A percentile compares a stretch with the other conserved stretches of the same genome.
Conservation (phyloP, 1,140 invertebrate genomes). For the Platyscapa corneri region DNA sequence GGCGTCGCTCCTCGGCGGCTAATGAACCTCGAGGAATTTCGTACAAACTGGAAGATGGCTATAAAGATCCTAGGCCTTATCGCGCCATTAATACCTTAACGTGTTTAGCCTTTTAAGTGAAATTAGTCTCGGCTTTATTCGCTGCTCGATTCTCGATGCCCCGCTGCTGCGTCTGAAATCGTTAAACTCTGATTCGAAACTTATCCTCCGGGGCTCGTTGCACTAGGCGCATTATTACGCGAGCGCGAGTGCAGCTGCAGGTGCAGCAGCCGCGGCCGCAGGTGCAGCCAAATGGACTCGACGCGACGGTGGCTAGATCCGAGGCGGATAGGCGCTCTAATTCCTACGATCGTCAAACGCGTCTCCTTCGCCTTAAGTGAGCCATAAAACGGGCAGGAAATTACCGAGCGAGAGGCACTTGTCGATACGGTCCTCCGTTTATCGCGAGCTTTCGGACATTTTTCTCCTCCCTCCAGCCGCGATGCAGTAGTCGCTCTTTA, state of each 20-base stretch:
- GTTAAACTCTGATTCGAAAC: slow-evolving; percentile 11
- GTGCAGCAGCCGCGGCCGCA: not conserved
- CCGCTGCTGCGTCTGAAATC: slow-evolving; percentile 2
- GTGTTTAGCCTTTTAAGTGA: slow-evolving; percentile 29
- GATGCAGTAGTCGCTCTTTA: not conserved
- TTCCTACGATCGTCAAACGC: slow-evolving; percentile 48
- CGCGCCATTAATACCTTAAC: slow-evolving; percentile 43
- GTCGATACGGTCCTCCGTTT: slow-evolving; percentile 43
- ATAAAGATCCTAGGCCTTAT: slow-evolving; percentile 39
- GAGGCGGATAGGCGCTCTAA: slow-evolving; percentile 36
- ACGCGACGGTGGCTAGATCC: not conserved
- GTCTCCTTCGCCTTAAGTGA: slow-evolving; percentile 16
- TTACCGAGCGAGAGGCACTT: slow-evolving; percentile 41
- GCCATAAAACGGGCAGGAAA: slow-evolving; percentile 49
- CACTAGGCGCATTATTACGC: not conserved
- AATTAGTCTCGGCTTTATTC: slow-evolving; percentile 42
- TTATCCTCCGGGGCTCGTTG: slow-evolving; percentile 4
- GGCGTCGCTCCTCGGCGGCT: too few relatives aligned
- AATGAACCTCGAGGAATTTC: slow-evolving; percentile 3
- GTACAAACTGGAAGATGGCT: slow-evolving; percentile 40
- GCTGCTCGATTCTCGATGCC: not conserved
- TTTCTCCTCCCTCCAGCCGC: slow-evolving; percentile 4
- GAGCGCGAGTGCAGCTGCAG: not conserved
- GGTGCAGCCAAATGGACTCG: too few relatives aligned
- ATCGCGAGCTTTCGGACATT: slow-evolving; percentile 43